Percentiles rank a stretch among this genome's conserved stretches.
These are phyloP conservation scores for Syrista parreyssii DNA, from an alignment of 2,888 invertebrate species.

Conservation along the genomic window DNA sequence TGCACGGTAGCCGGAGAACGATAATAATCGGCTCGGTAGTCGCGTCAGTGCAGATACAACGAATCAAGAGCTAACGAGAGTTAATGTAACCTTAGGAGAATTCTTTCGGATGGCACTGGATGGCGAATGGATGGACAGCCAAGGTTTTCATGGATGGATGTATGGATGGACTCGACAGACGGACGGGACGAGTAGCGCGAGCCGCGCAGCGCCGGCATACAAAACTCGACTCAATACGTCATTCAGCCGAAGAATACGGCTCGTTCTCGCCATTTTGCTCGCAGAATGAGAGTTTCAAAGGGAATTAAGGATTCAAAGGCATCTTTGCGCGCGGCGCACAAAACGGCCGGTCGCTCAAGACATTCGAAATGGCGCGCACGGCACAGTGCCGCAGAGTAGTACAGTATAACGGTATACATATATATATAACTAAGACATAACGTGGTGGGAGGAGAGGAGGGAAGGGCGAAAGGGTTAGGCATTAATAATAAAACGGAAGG, in stretches of 20 bases:
- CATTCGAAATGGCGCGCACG: slow-evolving; percentile 8
- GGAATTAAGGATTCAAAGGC: slow-evolving; percentile 67
- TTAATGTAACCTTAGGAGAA: not conserved
- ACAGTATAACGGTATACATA: not conserved
- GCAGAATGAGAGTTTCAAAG: slow-evolving; percentile 66
- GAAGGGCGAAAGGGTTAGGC: not conserved
- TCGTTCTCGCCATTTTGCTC: slow-evolving; percentile 64
- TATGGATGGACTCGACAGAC: not conserved
- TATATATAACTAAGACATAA: not conserved
- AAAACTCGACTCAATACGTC: slow-evolving; percentile 66
- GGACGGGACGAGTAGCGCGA: slow-evolving; percentile 44
- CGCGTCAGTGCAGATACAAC: slow-evolving; percentile 11
- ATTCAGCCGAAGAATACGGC: slow-evolving; percentile 65
- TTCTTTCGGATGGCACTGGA: not conserved
- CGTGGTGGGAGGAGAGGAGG: not conserved
- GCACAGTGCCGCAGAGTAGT: not conserved
- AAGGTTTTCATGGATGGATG: not conserved
- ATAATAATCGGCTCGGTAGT: slow-evolving; percentile 14
- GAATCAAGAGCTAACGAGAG: slow-evolving; percentile 5
- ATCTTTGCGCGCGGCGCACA: slow-evolving; percentile 63
- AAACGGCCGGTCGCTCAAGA: slow-evolving; percentile 48
- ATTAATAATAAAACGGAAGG: not conserved
- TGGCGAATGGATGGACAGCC: not conserved
- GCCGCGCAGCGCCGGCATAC: slow-evolving; percentile 55
- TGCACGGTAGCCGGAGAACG: not conserved